phyloP scores from a whole-genome alignment of 2,113 vertebrate species.

The Notechis scutatus region DNA sequence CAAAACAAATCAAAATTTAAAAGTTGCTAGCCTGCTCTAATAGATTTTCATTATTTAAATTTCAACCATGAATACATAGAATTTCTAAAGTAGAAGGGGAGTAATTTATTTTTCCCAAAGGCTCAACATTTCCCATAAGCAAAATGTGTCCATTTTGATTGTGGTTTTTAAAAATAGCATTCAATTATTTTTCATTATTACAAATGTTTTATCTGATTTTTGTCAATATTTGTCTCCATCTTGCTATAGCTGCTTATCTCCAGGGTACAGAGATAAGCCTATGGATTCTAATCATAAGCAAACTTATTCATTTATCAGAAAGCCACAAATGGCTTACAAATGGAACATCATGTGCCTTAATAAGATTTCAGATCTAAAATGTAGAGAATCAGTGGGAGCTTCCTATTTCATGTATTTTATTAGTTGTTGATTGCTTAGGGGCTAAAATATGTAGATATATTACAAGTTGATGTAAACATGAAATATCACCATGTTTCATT shows the following conservation, averaged over 20 bases:
- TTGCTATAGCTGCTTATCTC: conserved; percentile 44
- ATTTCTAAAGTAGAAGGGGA: neutral
- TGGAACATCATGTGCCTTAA: conserved; percentile 18
- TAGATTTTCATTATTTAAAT: conserved; percentile 12
- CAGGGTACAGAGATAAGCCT: conserved; percentile 40
- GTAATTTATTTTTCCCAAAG: conserved; percentile 3
- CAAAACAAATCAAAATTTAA: fast-evolving
- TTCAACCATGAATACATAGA: neutral
- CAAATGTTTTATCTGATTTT: conserved; percentile 54
- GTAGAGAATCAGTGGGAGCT: neutral
- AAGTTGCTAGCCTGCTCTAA: neutral
- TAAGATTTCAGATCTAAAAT: neutral
- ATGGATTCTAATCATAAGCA: conserved; percentile 18
- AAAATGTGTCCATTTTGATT: conserved; percentile 22
- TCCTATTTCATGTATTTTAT: neutral
- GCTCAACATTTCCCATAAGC: conserved; percentile 33
- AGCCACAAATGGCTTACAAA: conserved; percentile 15
- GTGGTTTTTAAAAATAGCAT: conserved; percentile 45
- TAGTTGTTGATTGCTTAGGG: fast-evolving
- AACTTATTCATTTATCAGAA: conserved; percentile 18
- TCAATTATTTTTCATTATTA: conserved; percentile 57
- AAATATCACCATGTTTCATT: fast-evolving
- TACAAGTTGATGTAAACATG: neutral
- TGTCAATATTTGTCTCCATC: conserved; percentile 53
- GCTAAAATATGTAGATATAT: neutral